A percentile compares a stretch with the other conserved stretches of the same genome.
Conservation (phyloP, 2,888 invertebrate genomes). For the Xestia xanthographa region DNA sequence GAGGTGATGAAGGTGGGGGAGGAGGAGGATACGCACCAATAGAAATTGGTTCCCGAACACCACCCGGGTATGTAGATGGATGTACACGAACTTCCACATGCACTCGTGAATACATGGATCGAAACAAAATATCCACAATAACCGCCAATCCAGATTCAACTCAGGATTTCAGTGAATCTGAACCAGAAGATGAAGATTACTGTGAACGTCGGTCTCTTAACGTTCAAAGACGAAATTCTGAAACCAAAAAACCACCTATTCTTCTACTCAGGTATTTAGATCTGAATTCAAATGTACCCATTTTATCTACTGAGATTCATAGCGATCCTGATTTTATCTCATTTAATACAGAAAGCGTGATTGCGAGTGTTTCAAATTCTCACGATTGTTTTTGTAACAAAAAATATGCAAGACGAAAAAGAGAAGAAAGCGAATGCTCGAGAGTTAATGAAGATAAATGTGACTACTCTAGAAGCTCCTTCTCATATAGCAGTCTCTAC, state of each 20-base stretch:
- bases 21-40: conserved; percentile 56
- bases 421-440: conserved; percentile 53
- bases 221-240: conserved; percentile 74
- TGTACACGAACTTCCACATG: conserved; percentile 87
- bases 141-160: conserved; percentile 26
- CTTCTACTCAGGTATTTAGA: conserved; percentile 13
- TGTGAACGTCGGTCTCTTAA: conserved; percentile 84
- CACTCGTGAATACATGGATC: conserved; percentile 82
- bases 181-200: conserved; percentile 81
- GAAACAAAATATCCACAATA: conserved; percentile 78
- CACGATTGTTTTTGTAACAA: conserved; percentile 67
- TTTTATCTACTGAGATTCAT: neutral
- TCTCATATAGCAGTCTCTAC: conserved; percentile 54
- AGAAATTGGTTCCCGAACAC: conserved; percentile 79
- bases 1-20: conserved; percentile 68
- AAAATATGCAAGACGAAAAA: conserved; percentile 67
- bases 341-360: conserved; percentile 4
- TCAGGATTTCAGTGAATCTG: conserved; percentile 9
- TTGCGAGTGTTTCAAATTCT: conserved; percentile 29
- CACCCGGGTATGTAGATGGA: conserved; percentile 85
- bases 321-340: neutral
- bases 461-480: conserved; percentile 15
- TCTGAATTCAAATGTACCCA: conserved; percentile 14
- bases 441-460: conserved; percentile 8
- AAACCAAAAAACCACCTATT: conserved; percentile 42